A percentile compares a stretch with the other conserved stretches of the same genome.
Conservation (phyloP, 2,113 vertebrate genomes). For the Sclerurus mexicanus region DNA sequence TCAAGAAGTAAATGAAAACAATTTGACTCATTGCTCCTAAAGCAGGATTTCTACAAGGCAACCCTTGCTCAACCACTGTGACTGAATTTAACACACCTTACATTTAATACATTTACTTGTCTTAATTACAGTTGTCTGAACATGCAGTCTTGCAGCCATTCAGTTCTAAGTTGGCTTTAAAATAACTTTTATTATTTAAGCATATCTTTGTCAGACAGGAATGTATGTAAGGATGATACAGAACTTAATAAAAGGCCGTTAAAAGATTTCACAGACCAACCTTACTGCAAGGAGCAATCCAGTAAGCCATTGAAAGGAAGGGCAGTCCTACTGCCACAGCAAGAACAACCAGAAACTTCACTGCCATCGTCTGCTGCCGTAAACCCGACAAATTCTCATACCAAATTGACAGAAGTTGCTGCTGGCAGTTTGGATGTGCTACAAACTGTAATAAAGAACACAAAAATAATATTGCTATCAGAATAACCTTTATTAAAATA, state of each 20-base stretch:
- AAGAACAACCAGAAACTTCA: slow-evolving; percentile 91
- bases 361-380: slow-evolving; percentile 87
- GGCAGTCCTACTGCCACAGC: slow-evolving; percentile 87
- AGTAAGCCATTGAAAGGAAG: slow-evolving; percentile 86
- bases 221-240: neutral
- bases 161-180: neutral
- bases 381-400: slow-evolving; percentile 92
- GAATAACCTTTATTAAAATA: neutral
- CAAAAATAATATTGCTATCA: neutral
- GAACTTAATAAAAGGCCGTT: neutral
- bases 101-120: neutral
- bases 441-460: slow-evolving; percentile 83
- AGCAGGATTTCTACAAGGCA: neutral
- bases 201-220: neutral
- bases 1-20: neutral
- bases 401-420: slow-evolving; percentile 95
- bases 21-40: neutral
- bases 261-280: slow-evolving; percentile 66
- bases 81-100: neutral
- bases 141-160: neutral
- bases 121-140: neutral
- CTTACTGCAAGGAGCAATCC: slow-evolving; percentile 95
- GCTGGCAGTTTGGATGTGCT: slow-evolving; percentile 96
- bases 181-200: neutral
- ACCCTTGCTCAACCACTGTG: neutral